These are phyloP conservation scores for Eulacestoma nigropectus DNA, from an alignment of 2,113 vertebrate genomes.

Conservation along the genomic window DNA sequence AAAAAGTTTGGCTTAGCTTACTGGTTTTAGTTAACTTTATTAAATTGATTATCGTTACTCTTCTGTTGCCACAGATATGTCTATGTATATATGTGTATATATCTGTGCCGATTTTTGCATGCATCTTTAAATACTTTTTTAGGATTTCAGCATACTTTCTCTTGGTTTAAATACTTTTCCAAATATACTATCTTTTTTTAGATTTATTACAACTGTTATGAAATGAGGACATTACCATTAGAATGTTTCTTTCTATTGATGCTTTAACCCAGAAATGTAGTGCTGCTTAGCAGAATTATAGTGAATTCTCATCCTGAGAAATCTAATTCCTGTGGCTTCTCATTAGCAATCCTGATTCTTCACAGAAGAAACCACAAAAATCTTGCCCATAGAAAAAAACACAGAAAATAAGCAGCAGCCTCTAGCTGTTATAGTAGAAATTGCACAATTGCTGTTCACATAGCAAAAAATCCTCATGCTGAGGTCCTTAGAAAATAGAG, in stretches of 20 bases:
- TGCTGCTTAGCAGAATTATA: neutral
- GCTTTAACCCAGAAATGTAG: neutral
- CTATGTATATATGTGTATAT: rapidly evolving
- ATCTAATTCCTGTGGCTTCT: neutral
- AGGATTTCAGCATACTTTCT: neutral
- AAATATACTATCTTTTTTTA: neutral
- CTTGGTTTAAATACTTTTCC: neutral
- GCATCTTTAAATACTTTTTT: neutral
- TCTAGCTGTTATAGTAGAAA: neutral
- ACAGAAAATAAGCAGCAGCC: constrained; percentile 3
- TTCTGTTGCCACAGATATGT: neutral
- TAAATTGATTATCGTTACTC: neutral
- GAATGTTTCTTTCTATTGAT: neutral
- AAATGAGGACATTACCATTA: neutral
- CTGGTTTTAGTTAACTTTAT: neutral
- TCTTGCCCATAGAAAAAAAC: neutral
- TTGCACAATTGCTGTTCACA: neutral
- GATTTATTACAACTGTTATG: neutral
- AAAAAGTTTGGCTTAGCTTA: neutral
- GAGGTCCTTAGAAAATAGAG: neutral
- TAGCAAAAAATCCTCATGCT: neutral
- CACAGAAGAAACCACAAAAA: constrained; percentile 23
- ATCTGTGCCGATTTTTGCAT: neutral
- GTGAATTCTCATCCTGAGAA: constrained; percentile 5
- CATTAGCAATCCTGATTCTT: constrained; percentile 9